Evolutionary conservation across 2,888 invertebrate species (phyloP), one percentile per base, ranked within the genome.

Genomic region (Nebria salina): DNA sequence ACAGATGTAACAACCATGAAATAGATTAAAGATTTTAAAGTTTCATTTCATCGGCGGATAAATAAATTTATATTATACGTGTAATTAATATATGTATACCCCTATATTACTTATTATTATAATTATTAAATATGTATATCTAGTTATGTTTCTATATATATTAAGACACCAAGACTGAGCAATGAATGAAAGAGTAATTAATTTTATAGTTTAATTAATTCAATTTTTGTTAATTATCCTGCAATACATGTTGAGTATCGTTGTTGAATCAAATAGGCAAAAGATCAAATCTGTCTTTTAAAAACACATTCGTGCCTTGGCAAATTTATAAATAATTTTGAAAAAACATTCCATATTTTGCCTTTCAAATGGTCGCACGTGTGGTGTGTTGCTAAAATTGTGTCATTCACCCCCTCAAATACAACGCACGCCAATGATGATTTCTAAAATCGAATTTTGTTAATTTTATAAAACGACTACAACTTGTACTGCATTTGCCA

Each of bases 401-500:
- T 26, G 70, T 34, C 26, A 70, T 11, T 34, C 70, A 25, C 66
- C 9, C 70, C 25, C 25, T 11, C 34, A 70, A 70, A 20, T 34
- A 20, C 20, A 70, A 70, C 34, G 70, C 54, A 54, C 54, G 54
- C 54, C 81, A 82, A 82, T 82, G 82, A 82, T 84, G 76, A 82
- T 81, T 83, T 82, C 76, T 83, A 25, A 26, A 20, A 70, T 70
- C 34, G 2, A 34, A 70, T 20, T 15, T 70, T 78, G 77, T 82
- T 75, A 77, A 82, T 82, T 75, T 82, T 82, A 79, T 75, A 83
- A 82, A 82, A 76, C 80, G 82, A 83, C 83, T 75, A 83, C 80
- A 83, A 81, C 78, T 82, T 75, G 83, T 84, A 83, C 83, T 80
- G 72, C 75, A 80, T 84, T 86, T 87, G 88, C 88, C 89, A 88